A percentile compares a stretch with the other conserved stretches of the same genome.
Conservation (phyloP, 2,888 invertebrate genomes). For the Melinaea menophilus region DNA sequence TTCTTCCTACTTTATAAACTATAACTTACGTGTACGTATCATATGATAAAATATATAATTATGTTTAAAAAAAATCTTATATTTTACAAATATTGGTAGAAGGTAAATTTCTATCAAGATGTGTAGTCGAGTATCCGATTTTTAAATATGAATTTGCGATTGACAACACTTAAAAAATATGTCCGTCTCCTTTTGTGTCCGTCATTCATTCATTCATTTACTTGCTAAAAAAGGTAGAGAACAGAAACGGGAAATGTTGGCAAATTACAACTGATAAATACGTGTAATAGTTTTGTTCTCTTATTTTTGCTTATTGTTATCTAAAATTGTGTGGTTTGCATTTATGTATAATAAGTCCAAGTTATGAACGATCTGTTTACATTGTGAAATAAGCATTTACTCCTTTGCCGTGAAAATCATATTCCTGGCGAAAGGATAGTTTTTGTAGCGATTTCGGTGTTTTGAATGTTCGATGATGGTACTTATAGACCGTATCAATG, state of each 20-base stretch:
- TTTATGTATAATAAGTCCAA: constrained; percentile 40
- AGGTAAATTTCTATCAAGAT: background rate
- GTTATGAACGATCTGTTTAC: constrained; percentile 64
- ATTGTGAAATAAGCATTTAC: constrained; percentile 60
- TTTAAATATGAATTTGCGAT: constrained; percentile 28
- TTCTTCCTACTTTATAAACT: background rate
- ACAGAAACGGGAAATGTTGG: constrained; percentile 70
- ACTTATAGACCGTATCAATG: constrained; percentile 54
- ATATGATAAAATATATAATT: background rate
- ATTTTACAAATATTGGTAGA: background rate
- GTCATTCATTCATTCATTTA: constrained; percentile 62
- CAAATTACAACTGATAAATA: constrained; percentile 66
- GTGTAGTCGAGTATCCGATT: constrained; percentile 32
- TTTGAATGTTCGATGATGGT: constrained; percentile 49
- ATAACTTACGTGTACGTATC: no score
- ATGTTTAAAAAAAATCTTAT: background rate
- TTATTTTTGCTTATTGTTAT: constrained; percentile 31
- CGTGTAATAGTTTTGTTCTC: constrained; percentile 59
- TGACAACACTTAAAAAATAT: constrained; percentile 41
- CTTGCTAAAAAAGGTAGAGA: constrained; percentile 61
- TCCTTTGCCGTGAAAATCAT: constrained; percentile 51
- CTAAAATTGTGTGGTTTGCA: constrained; percentile 32
- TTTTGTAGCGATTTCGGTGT: constrained; percentile 53
- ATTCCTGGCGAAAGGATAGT: constrained; percentile 58
- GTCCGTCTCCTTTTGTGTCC: constrained; percentile 46